Conservation (phyloP, 2,797 vertebrate genomes). For the Cossypha caffra region DNA sequence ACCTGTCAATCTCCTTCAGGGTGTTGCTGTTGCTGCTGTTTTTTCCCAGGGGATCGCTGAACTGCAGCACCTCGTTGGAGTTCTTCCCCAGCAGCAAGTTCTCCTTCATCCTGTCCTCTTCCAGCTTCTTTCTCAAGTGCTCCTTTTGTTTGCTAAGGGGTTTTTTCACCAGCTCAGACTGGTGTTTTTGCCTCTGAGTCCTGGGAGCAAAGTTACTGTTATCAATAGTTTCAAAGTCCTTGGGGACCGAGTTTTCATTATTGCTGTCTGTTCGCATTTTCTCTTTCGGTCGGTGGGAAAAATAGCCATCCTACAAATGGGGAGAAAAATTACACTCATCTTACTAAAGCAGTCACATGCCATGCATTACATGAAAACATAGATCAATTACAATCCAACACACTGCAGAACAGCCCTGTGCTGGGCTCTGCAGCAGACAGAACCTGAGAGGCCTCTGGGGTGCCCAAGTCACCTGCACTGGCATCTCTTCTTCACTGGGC, state of each 20-base stretch:
- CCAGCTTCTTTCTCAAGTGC: constrained; percentile 82
- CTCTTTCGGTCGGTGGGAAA: constrained; percentile 96
- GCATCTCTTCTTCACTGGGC: not conserved
- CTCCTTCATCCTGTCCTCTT: constrained; percentile 82
- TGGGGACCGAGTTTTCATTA: constrained; percentile 98
- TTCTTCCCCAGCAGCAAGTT: constrained; percentile 76
- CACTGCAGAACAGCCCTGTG: not conserved
- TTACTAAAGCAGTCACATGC: not conserved
- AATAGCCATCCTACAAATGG: constrained; percentile 87
- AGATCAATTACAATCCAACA: not conserved
- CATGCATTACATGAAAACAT: not conserved
- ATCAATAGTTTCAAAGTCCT: constrained; percentile 97
- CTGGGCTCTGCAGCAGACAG: not conserved
- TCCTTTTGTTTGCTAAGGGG: constrained; percentile 82
- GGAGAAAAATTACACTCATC: constrained; percentile 34
- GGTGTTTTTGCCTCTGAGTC: constrained; percentile 87
- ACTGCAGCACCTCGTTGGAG: constrained; percentile 82
- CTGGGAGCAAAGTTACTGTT: constrained; percentile 96
- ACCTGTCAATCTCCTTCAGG: constrained; percentile 66
- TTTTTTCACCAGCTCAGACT: constrained; percentile 77
- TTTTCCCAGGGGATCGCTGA: constrained; percentile 27
- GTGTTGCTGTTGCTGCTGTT: constrained; percentile 54
- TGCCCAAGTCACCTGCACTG: not conserved
- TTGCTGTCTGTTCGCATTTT: constrained; percentile 96
- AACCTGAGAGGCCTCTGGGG: not conserved